Evolutionary conservation across 1,140 invertebrate species (phyloP).

Genomic region (Thaumatotibia leucotreta): DNA sequence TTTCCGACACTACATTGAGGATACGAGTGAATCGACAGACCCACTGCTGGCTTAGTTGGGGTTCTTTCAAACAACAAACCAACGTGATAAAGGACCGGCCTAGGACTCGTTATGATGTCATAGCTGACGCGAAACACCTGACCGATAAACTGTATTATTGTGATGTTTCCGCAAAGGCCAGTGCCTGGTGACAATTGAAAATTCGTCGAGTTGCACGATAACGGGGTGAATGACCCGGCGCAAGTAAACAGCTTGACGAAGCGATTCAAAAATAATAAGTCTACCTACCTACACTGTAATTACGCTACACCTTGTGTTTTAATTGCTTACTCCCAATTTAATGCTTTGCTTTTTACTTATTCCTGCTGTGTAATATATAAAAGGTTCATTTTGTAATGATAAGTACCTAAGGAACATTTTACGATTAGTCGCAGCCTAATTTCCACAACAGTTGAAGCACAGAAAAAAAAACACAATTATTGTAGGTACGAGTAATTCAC

Average conservation of each 20-base stretch:
- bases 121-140: constrained; percentile 12
- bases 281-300: constrained; percentile 20
- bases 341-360: neutral
- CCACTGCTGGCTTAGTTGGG: neutral
- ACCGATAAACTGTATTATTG: constrained; percentile 23
- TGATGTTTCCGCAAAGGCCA: neutral
- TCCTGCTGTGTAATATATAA: neutral
- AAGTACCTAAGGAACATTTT: too few relatives aligned
- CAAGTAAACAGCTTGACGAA: constrained; percentile 44
- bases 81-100: neutral
- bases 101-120: neutral
- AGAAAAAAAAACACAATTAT: too few relatives aligned
- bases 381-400: too few relatives aligned
- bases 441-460: too few relatives aligned
- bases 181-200: constrained; percentile 48
- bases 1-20: too few relatives aligned
- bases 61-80: neutral
- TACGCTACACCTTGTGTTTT: neutral
- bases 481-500: too few relatives aligned
- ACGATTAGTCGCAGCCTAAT: too few relatives aligned
- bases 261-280: constrained; percentile 31
- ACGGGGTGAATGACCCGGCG: constrained; percentile 56
- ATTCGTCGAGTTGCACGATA: constrained; percentile 44
- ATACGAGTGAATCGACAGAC: neutral
- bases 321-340: neutral